phyloP scores from a whole-genome alignment of 2,888 invertebrate species.

The Omphaloscelis lunosa region DNA sequence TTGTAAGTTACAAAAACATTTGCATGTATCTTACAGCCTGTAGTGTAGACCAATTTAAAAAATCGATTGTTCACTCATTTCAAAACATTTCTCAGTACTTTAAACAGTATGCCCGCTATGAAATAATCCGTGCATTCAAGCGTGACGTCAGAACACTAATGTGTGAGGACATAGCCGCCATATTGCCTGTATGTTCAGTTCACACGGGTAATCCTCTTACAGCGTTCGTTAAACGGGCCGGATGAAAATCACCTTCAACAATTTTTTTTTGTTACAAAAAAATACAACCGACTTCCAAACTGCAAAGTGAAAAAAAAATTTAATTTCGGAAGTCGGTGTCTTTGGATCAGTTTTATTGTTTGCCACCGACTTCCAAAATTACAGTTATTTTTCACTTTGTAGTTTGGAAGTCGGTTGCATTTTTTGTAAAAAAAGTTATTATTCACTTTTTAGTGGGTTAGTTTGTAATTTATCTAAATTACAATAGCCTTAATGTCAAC shows the following conservation, averaged over 20 bases:
- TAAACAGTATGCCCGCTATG: neutral
- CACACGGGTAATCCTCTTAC: constrained; percentile 59
- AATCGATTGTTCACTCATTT: neutral
- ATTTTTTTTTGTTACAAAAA: no score
- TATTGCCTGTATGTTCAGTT: constrained; percentile 26
- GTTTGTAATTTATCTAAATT: no score
- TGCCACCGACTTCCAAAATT: no score
- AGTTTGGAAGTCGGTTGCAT: no score
- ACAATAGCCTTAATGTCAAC: no score
- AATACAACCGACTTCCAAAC: no score
- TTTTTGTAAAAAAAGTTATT: no score
- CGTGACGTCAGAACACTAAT: constrained; percentile 10
- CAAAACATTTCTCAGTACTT: neutral
- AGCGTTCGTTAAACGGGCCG: constrained; percentile 35
- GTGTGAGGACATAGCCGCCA: constrained; percentile 22
- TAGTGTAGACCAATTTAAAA: neutral
- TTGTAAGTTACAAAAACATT: neutral
- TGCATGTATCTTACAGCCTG: neutral
- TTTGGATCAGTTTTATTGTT: no score
- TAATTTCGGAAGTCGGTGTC: no score
- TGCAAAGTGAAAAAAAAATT: no score
- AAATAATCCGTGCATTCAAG: neutral
- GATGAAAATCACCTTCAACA: constrained; percentile 28
- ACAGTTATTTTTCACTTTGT: no score
- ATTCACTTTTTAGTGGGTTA: no score